Percentiles rank a stretch among this genome's conserved stretches.
Conservation (phyloP, 2,113 vertebrate genomes). For the Copsychus sechellarum region DNA sequence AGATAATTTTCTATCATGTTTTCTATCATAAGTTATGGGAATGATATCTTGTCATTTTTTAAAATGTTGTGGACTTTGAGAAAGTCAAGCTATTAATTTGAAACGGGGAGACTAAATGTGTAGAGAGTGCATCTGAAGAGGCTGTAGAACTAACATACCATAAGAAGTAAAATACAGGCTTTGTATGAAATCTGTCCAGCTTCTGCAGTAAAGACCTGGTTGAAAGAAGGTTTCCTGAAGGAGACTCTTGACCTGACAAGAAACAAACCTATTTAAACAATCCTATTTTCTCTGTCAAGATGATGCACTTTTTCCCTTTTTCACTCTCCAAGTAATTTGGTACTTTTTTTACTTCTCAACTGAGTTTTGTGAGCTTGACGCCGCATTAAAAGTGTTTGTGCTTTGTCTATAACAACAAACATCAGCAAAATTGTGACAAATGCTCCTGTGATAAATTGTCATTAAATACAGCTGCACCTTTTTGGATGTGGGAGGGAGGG, state of each 20-base stretch:
- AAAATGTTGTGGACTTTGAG: not conserved
- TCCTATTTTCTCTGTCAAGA: not conserved
- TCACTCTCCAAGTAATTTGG: fast-evolving
- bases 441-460: not conserved
- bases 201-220: not conserved
- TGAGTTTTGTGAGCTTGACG: not conserved
- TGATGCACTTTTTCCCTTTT: not conserved
- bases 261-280: not conserved
- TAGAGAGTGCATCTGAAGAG: not conserved
- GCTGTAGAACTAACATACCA: not conserved
- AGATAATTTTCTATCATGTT: not conserved
- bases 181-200: not conserved
- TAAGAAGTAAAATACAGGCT: not conserved
- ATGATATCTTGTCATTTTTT: not conserved
- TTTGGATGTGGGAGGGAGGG: not conserved
- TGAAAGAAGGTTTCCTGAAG: not conserved
- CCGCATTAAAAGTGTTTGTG: not conserved
- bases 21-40: not conserved
- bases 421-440: not conserved
- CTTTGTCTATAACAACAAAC: not conserved
- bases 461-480: constrained; percentile 15
- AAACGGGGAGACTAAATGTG: not conserved
- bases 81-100: not conserved
- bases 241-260: not conserved
- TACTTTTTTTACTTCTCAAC: not conserved